Base-by-base conservation (phyloP, 53 echinoderm and acorn worm genomes). In the Paracentrotus lividus region DNA sequence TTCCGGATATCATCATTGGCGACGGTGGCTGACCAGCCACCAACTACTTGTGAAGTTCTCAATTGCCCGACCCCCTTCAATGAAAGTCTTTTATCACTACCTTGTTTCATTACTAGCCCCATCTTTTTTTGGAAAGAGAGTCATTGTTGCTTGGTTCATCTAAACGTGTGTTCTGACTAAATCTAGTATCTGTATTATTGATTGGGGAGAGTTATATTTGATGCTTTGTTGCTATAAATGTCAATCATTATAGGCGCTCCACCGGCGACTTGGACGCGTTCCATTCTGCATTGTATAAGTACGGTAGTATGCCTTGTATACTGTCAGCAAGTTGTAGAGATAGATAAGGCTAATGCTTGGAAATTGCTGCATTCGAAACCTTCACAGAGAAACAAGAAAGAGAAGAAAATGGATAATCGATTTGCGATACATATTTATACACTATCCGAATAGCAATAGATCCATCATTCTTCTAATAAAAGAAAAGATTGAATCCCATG, bases 341-440 rank as follows among this genome's bases (percentile, higher is more conserved):
- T 99, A 85, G 97, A 99, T 68, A 97, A 97, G 85, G 97, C 99
- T 90, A 99, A 88, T 38, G 97, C 96, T 94, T 99, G 97, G 77
- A 99, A 99, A n/a, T n/a, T 9, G 99, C 99, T 88, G 99, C 99
- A 97, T 97, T 99, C 92, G 97, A 93, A n/a, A 99, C 99, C 99
- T 99, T 88, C 38, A 95, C 2, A 24, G 18, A 49, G 21, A 2
- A 57, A 26, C 64, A 66, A 84, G 59, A 20, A 57, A 81, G 90
- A 49, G 42, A 47, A 27, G 20, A 8, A n/a, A 76, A 0, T 1
- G 33, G 81, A n/a, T n/a, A n/a, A n/a, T n/a, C n/a, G n/a, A n/a
- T n/a, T n/a, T n/a, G n/a, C n/a, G n/a, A n/a, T n/a, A n/a, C n/a
- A n/a, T n/a, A n/a, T n/a, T n/a, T n/a, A n/a, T n/a, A n/a, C n/a